Percentiles rank a stretch among this genome's conserved stretches.
These are phyloP conservation scores for Avahi laniger DNA, from an alignment of 2,797 vertebrate genomes.

Conservation along the genomic window DNA sequence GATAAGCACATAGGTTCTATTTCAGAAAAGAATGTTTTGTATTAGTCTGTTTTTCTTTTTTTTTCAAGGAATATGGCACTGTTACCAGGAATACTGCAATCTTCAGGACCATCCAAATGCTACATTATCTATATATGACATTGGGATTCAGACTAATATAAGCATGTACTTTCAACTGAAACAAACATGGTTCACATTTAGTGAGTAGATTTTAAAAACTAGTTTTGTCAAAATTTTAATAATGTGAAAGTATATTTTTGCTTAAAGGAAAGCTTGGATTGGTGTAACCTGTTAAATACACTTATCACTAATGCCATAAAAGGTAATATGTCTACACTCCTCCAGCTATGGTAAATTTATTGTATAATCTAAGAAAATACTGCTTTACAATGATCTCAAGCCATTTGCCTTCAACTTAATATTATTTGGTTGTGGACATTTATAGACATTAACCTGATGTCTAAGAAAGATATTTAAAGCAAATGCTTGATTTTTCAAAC, in stretches of 20 bases:
- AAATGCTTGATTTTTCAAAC: slow-evolving; percentile 11
- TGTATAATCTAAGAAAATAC: neutral
- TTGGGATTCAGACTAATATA: slow-evolving; percentile 94
- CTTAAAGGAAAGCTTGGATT: neutral
- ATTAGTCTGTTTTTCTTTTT: slow-evolving; percentile 50
- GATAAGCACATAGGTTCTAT: neutral
- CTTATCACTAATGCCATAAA: neutral
- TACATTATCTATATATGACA: slow-evolving; percentile 90
- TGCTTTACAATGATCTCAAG: neutral
- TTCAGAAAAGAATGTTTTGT: slow-evolving; percentile 57
- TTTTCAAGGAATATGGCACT: slow-evolving; percentile 93
- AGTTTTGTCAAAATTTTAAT: slow-evolving; percentile 50
- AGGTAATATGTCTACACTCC: neutral
- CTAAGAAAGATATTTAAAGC: neutral
- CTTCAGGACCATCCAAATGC: slow-evolving; percentile 87
- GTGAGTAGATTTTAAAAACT: slow-evolving; percentile 87
- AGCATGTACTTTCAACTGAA: slow-evolving; percentile 92
- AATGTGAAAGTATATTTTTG: slow-evolving; percentile 19
- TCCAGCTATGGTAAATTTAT: neutral
- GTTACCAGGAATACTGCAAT: slow-evolving; percentile 90
- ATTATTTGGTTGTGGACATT: neutral
- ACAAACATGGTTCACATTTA: slow-evolving; percentile 95
- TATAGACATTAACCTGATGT: slow-evolving; percentile 1
- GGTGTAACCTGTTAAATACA: neutral
- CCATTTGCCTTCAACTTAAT: slow-evolving; percentile 29